A percentile compares a stretch with the other conserved stretches of the same genome.
These are phyloP conservation scores for Anolis sagrei DNA, from an alignment of 2,113 vertebrate species.

Conservation along the genomic window DNA sequence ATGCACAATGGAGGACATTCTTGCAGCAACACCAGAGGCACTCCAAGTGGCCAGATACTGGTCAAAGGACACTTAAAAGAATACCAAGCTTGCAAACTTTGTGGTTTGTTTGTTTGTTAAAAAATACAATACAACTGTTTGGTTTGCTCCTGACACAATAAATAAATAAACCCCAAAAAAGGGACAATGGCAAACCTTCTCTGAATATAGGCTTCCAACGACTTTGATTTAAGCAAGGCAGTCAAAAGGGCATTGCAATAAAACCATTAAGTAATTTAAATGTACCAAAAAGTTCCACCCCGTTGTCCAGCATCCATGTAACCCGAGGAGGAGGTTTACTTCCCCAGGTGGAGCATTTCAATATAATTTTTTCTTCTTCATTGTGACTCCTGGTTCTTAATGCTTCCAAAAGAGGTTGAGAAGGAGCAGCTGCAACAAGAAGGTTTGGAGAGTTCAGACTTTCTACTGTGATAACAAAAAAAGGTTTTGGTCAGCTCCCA, in stretches of 20 bases:
- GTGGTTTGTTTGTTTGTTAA: too few relatives aligned
- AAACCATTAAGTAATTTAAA: background rate
- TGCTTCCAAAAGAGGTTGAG: constrained; percentile 60
- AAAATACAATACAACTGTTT: too few relatives aligned
- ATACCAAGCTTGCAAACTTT: too few relatives aligned
- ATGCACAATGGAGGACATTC: too few relatives aligned
- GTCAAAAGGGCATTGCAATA: background rate
- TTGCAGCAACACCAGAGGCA: too few relatives aligned
- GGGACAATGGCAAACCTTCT: too few relatives aligned
- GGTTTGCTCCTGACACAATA: too few relatives aligned
- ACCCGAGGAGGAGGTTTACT: constrained; percentile 72
- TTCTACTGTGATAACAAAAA: rapidly evolving
- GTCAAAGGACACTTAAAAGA: too few relatives aligned
- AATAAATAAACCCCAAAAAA: too few relatives aligned
- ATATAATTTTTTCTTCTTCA: background rate
- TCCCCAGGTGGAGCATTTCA: constrained; percentile 67
- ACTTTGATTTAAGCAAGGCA: background rate
- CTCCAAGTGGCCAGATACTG: too few relatives aligned
- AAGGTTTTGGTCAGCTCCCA: too few relatives aligned
- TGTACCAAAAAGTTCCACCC: constrained; percentile 71
- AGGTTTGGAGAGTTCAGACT: rapidly evolving
- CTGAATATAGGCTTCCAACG: too few relatives aligned
- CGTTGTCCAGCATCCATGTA: constrained; percentile 68
- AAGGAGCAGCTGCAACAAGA: constrained; percentile 69
- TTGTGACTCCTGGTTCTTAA: constrained; percentile 15